Evolutionary conservation across 2,888 invertebrate species (phyloP).

Genomic region (Morpho helenor): DNA sequence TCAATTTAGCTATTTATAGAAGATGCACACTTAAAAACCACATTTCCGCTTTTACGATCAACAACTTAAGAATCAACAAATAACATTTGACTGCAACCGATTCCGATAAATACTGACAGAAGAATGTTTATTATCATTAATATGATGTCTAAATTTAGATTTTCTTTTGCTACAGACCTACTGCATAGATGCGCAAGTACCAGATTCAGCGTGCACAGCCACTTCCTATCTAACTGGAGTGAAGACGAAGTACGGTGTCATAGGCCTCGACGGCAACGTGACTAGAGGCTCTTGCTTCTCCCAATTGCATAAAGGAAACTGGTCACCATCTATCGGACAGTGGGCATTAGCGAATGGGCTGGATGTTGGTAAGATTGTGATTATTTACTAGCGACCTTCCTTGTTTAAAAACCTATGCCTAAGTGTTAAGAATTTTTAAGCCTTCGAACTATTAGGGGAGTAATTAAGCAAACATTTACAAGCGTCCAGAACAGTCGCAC

Average conservation of each 20-base stretch:
- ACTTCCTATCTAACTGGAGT: constrained; percentile 86
- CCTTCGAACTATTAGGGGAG: too few species aligned
- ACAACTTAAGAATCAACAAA: too few species aligned
- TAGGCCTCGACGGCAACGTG: constrained; percentile 85
- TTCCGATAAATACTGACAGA: too few species aligned
- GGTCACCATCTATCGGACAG: constrained; percentile 82
- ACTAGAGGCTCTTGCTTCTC: constrained; percentile 81
- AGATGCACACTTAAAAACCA: too few species aligned
- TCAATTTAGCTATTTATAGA: too few species aligned
- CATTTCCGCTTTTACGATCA: too few species aligned
- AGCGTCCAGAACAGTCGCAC: too few species aligned
- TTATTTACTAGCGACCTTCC: not conserved
- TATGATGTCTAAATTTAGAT: not conserved
- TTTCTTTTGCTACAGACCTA: constrained; percentile 62
- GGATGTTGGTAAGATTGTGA: constrained; percentile 58
- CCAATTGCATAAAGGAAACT: constrained; percentile 77
- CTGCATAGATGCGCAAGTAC: constrained; percentile 83
- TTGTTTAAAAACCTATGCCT: not conserved
- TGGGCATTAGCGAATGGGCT: constrained; percentile 80
- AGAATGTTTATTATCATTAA: too few species aligned
- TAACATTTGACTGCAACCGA: too few species aligned
- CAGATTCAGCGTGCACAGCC: constrained; percentile 87
- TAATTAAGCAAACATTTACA: too few species aligned
- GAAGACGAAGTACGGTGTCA: constrained; percentile 83
- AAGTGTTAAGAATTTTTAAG: not conserved